Conservation (phyloP, 1,140 invertebrate genomes). For the Homalodisca vitripennis region DNA sequence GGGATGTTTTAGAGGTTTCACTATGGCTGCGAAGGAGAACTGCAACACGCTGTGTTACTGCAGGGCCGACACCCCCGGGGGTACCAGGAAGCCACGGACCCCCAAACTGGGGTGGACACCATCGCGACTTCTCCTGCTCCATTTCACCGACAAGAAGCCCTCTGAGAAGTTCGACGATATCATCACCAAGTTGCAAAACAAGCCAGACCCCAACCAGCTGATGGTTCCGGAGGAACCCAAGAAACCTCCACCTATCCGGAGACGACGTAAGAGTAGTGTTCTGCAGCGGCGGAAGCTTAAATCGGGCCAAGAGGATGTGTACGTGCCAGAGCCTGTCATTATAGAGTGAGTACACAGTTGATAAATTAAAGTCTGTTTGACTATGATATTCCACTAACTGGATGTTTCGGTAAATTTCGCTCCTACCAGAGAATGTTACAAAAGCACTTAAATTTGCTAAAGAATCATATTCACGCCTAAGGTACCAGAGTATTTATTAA, state of each 20-base stretch:
- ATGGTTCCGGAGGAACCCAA: not conserved
- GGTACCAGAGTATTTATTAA: too few relatives aligned
- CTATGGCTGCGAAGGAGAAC: not conserved
- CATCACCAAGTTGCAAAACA: not conserved
- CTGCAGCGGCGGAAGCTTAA: not conserved
- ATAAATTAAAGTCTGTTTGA: not conserved
- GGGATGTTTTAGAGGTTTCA: too few relatives aligned
- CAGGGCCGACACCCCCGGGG: not conserved
- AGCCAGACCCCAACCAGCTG: not conserved
- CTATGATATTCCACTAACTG: too few relatives aligned
- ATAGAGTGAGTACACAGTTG: not conserved
- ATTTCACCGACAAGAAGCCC: slow-evolving; percentile 2
- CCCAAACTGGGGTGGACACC: slow-evolving; percentile 16
- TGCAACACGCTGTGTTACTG: slow-evolving; percentile 4
- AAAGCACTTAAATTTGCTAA: too few relatives aligned
- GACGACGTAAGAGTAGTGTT: too few relatives aligned
- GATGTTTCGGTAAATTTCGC: too few relatives aligned
- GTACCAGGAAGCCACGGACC: not conserved
- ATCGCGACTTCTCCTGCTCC: not conserved
- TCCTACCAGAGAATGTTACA: too few relatives aligned
- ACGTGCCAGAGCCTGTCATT: not conserved
- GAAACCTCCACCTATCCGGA: not conserved
- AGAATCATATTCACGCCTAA: too few relatives aligned
- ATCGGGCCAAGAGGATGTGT: not conserved
- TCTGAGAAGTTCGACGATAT: slow-evolving; percentile 15